Evolutionary conservation across 37 sponge, comb jelly and placozoan genomes (phyloP).

Genomic region (Mnemiopsis leidyi): DNA sequence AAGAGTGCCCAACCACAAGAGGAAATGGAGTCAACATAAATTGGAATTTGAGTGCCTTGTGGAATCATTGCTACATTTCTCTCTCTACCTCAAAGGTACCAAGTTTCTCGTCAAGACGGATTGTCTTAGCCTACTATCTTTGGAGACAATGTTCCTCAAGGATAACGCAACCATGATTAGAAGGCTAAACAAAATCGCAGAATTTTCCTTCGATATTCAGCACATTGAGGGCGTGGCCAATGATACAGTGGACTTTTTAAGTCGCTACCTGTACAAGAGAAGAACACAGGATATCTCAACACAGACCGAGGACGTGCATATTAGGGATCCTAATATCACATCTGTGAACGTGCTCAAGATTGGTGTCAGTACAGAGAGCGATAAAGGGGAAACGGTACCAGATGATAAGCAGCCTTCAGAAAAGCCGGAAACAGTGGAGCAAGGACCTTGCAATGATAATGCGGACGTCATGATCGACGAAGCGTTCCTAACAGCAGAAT

Average conservation of each 20-base stretch:
- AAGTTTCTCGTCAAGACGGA: neutral
- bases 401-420: neutral
- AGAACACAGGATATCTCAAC: neutral
- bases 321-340: neutral
- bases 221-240: neutral
- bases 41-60: slow-evolving; percentile 1
- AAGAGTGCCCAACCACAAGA: neutral
- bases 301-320: neutral
- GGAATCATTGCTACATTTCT: neutral
- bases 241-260: neutral
- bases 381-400: neutral
- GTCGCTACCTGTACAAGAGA: neutral
- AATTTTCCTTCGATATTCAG: neutral
- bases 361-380: neutral
- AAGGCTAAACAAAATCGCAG: neutral
- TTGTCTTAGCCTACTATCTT: neutral
- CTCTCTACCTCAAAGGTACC: neutral
- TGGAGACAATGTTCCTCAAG: slow-evolving; percentile 26
- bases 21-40: slow-evolving; percentile 6
- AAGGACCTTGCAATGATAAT: neutral
- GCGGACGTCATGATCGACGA: neutral
- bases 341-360: neutral
- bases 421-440: neutral
- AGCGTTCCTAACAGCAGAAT: neutral
- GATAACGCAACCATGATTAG: neutral